These are phyloP conservation scores for Ectemnius lituratus DNA, from an alignment of 2,888 invertebrate species.

Conservation along the genomic window DNA sequence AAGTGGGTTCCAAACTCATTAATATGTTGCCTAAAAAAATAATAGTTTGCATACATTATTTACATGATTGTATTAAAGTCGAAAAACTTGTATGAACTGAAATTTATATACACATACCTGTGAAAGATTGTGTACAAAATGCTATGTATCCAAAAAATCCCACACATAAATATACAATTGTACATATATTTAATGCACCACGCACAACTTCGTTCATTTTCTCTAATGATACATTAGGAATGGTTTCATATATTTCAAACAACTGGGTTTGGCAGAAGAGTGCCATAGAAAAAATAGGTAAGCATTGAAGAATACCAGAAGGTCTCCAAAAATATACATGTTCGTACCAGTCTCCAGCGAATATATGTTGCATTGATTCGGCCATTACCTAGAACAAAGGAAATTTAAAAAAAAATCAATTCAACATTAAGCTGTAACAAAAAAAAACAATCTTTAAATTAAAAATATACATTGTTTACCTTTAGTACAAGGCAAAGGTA, in stretches of 20 bases:
- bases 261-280: conserved; percentile 98
- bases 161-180: conserved; percentile 92
- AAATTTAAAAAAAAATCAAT: conserved; percentile 15
- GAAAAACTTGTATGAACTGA: background rate
- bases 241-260: conserved; percentile 94
- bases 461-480: conserved; percentile 78
- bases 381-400: conserved; percentile 83
- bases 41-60: background rate
- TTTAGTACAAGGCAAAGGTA: conserved; percentile 93
- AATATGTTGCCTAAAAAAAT: conserved; percentile 89
- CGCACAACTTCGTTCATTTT: conserved; percentile 93
- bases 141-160: conserved; percentile 97
- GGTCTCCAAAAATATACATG: conserved; percentile 90
- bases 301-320: conserved; percentile 91
- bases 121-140: conserved; percentile 87
- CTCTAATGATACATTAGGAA: conserved; percentile 91
- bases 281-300: conserved; percentile 98
- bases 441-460: conserved; percentile 2
- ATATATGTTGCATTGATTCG: conserved; percentile 87
- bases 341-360: conserved; percentile 86
- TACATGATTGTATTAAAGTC: background rate
- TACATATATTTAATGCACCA: conserved; percentile 94
- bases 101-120: conserved; percentile 78
- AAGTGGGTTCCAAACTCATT: conserved; percentile 89
- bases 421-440: conserved; percentile 14